A percentile compares a stretch with the other conserved stretches of the same genome.
Evolutionary conservation across 37 sponge, comb jelly and placozoan species (phyloP).

Genomic region (Cliona cf. orientalis): DNA sequence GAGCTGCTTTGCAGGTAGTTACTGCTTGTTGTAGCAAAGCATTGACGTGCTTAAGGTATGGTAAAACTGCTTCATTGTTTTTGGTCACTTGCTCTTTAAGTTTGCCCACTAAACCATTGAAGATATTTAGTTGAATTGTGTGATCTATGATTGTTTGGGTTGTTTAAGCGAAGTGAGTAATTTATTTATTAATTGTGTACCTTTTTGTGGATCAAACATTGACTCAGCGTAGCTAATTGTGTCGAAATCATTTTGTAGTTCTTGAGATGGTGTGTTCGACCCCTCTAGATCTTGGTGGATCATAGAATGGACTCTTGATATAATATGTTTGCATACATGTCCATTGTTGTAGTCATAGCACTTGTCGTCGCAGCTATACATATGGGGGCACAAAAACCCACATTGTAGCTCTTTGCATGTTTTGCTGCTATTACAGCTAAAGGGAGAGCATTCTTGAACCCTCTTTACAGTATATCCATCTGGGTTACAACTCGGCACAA

Average conservation of each 20-base stretch:
- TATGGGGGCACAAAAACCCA: slow-evolving; percentile 22
- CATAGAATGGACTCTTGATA: slow-evolving; percentile 29
- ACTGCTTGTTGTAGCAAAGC: slow-evolving; percentile 22
- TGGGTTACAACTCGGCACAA: slow-evolving; percentile 6
- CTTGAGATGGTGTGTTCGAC: background rate
- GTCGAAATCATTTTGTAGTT: background rate
- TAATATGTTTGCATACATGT: slow-evolving; percentile 35
- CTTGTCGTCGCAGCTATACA: slow-evolving; percentile 33
- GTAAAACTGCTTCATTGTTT: slow-evolving; percentile 2
- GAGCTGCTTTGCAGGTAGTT: slow-evolving; percentile 24
- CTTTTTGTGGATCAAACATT: slow-evolving; percentile 28
- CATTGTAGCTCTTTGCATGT: slow-evolving; percentile 14
- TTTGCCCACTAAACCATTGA: background rate
- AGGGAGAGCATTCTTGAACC: no score
- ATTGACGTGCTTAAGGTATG: slow-evolving; percentile 27
- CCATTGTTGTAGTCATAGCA: slow-evolving; percentile 49
- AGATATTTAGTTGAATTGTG: slow-evolving; percentile 14
- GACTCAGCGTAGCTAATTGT: background rate
- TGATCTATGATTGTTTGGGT: slow-evolving; percentile 6
- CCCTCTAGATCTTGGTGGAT: background rate
- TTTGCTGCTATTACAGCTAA: no score
- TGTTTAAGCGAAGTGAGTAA: background rate
- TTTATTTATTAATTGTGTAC: slow-evolving; percentile 5
- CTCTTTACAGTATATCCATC: slow-evolving; percentile 10
- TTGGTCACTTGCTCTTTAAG: slow-evolving; percentile 2